A percentile compares a stretch with the other conserved stretches of the same genome.
Conservation (phyloP, 2,888 invertebrate genomes). For the Linnaemya vulpina region DNA sequence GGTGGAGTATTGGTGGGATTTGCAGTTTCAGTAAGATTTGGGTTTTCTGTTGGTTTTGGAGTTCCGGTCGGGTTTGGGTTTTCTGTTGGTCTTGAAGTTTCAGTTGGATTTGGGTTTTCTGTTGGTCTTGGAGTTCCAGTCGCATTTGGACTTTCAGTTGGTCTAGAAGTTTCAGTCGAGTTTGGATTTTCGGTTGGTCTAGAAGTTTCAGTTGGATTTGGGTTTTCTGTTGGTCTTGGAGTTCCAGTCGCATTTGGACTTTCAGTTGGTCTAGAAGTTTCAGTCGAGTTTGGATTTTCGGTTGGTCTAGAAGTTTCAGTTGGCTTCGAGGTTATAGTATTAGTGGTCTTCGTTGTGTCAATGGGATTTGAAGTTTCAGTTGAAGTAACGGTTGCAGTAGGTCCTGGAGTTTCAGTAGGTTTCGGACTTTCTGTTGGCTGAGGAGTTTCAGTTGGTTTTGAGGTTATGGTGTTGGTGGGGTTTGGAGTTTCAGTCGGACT, state of each 20-base stretch:
- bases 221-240: neutral
- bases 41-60: neutral
- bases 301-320: neutral
- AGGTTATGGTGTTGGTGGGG: neutral
- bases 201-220: neutral
- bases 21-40: neutral
- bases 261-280: neutral
- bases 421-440: conserved; percentile 39
- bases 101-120: neutral
- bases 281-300: neutral
- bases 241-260: conserved; percentile 18
- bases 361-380: neutral
- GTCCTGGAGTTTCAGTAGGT: neutral
- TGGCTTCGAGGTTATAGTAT: neutral
- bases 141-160: neutral
- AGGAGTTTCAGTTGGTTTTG: conserved; percentile 50
- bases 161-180: neutral
- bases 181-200: neutral
- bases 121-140: conserved; percentile 1
- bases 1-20: neutral
- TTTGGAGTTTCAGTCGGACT: neutral
- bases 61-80: no score
- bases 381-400: neutral
- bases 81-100: neutral
- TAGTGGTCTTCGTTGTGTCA: neutral